Conservation (phyloP, 2,113 vertebrate genomes). For the Scopus umbretta region DNA sequence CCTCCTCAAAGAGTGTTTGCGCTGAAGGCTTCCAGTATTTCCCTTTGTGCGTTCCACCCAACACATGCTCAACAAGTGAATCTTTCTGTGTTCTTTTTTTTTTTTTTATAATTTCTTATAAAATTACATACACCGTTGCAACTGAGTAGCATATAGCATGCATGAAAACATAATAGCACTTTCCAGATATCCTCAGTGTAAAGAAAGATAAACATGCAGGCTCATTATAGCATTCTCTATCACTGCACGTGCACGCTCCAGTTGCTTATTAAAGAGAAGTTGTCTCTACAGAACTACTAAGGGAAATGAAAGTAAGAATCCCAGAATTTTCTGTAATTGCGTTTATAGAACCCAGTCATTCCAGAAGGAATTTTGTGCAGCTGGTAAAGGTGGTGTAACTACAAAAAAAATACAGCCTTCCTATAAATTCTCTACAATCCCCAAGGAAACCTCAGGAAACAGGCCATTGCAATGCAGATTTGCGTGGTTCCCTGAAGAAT, state of each 20-base stretch:
- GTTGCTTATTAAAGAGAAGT: background rate
- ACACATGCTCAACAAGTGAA: background rate
- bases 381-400: background rate
- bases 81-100: background rate
- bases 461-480: constrained; percentile 1
- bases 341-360: background rate
- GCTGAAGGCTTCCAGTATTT: background rate
- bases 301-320: constrained; percentile 7
- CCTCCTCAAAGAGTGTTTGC: background rate
- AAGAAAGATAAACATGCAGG: background rate
- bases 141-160: background rate
- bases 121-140: background rate
- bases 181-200: background rate
- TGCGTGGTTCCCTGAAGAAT: background rate
- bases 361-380: constrained; percentile 20
- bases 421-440: constrained; percentile 8
- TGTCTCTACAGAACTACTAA: background rate
- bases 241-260: background rate
- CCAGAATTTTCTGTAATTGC: background rate
- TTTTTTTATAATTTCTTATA: background rate
- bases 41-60: background rate
- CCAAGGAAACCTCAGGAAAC: constrained; percentile 42
- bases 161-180: background rate
- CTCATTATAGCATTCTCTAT: background rate
- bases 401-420: background rate